phyloP scores from a whole-genome alignment of 2,113 vertebrate genomes.

The Myrmecobius fasciatus region DNA sequence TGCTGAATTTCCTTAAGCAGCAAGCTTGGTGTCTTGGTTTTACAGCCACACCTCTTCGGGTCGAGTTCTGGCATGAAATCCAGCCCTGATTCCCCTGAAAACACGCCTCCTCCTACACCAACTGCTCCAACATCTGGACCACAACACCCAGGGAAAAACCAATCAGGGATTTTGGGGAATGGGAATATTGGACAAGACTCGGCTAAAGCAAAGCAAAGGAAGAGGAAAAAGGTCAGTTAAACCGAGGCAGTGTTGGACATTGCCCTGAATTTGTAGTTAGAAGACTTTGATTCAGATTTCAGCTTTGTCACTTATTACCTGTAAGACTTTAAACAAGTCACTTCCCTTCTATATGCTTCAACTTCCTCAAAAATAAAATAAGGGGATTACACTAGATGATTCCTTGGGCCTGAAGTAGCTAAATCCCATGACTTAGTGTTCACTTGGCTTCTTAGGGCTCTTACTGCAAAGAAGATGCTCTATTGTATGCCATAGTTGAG shows the following conservation, averaged over 20 bases:
- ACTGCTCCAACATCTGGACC: slow-evolving; percentile 81
- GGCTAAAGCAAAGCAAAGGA: slow-evolving; percentile 88
- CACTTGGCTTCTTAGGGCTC: not conserved
- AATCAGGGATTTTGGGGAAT: slow-evolving; percentile 84
- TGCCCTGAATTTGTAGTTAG: not conserved
- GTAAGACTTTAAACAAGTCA: not conserved
- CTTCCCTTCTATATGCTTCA: not conserved
- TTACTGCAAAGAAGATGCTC: slow-evolving; percentile 15
- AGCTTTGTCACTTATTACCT: not conserved
- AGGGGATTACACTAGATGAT: not conserved
- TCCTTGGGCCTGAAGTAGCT: not conserved
- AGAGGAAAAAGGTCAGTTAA: slow-evolving; percentile 88
- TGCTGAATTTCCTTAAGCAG: not conserved
- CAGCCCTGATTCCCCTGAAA: slow-evolving; percentile 89
- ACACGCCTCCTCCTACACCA: slow-evolving; percentile 89
- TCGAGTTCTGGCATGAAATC: slow-evolving; percentile 82
- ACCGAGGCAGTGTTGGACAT: not conserved
- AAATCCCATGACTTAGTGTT: not conserved
- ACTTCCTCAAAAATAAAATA: not conserved
- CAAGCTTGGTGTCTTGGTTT: slow-evolving; percentile 50
- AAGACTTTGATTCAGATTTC: no score
- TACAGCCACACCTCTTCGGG: slow-evolving; percentile 76
- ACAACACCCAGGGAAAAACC: slow-evolving; percentile 84
- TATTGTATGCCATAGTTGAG: slow-evolving; percentile 15
- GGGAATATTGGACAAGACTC: slow-evolving; percentile 85